These are phyloP conservation scores for Agelas oroides DNA, from an alignment of 37 sponge, comb jelly and placozoan genomes.

Conservation along the genomic window DNA sequence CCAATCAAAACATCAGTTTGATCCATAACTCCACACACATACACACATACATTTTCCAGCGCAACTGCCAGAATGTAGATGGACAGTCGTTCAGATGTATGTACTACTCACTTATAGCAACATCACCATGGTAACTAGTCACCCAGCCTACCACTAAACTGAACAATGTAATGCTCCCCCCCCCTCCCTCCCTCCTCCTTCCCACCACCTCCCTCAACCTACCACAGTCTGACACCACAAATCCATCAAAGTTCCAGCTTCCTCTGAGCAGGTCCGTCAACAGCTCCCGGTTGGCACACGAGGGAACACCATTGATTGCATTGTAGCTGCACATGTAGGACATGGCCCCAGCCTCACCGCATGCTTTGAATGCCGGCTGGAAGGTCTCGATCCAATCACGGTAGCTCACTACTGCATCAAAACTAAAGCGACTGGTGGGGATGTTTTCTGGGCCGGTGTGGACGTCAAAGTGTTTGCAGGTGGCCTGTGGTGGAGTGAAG, in stretches of 20 bases:
- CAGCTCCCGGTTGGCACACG: conserved; percentile 58
- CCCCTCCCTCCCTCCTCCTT: not conserved
- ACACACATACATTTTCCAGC: too few species aligned
- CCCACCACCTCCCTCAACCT: too few species aligned
- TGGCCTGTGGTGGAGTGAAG: conserved; percentile 10
- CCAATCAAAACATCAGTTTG: not conserved
- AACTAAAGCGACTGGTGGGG: conserved; percentile 32
- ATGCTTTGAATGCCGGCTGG: conserved; percentile 61
- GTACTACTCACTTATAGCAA: too few species aligned
- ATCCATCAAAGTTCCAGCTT: conserved; percentile 54
- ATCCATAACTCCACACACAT: too few species aligned
- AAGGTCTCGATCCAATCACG: conserved; percentile 54
- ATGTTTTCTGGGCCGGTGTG: conserved; percentile 67
- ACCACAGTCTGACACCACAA: conserved; percentile 50
- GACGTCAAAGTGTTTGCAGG: conserved; percentile 72
- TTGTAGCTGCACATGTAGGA: conserved; percentile 82
- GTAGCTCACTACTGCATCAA: conserved; percentile 56
- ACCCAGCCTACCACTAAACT: too few species aligned
- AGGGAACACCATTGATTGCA: conserved; percentile 69
- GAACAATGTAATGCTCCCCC: not conserved
- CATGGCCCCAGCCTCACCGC: conserved; percentile 47
- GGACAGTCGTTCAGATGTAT: too few species aligned
- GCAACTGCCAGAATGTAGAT: too few species aligned
- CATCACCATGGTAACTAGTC: too few species aligned
- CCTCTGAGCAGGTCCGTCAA: conserved; percentile 27